Base-by-base conservation (phyloP, 1,140 invertebrate species). In the Subanguina moxae region DNA sequence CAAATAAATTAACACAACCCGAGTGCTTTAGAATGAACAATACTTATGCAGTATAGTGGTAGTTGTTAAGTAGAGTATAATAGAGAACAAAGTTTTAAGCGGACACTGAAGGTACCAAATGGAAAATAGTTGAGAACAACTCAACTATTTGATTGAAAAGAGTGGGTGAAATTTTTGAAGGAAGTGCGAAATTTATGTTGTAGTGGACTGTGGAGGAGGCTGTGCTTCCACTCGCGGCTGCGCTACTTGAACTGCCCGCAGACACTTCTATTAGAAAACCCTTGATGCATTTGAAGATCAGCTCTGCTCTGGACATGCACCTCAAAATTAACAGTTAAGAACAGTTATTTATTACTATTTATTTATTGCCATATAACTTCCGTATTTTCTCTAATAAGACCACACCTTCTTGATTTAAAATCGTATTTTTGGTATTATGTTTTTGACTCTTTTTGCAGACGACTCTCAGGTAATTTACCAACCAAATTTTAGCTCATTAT, bases 241-340 rank as follows among this genome's bases (percentile, higher is more conserved):
- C 28, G 30, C 28, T 58, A 62, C 45, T 71, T 28, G 67, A 69
- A 30, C 23, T 28, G 69, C 23, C 63, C 48, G 8, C 52, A 23
- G 76, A 75, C 25, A 76, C 62, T 66, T 97, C 94, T 83, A 98
- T 95, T 91, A 97, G 94, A 83, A 97, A 98, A 0, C 94, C 95
- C 87, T 98, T 98, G 21, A 96, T 90, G 86, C 94, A 98, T 85
- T 98, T 98, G 78, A 95, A 93, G 66, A 97, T 90, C 67, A 98
- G 84, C 84, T 98, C 95, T 0, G 94, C 94, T 76, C 95, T 84
- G 80, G 92, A 91, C 74, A 91, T 88, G 83, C 94, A 97, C 94
- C 32, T 38, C 3, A 38, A 38, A 38, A 38, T n/a, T n/a, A n/a
- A n/a, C n/a, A n/a, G n/a, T n/a, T n/a, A n/a, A n/a, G n/a, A n/a